Evolutionary conservation across 2,797 vertebrate genomes (phyloP).

Genomic region (Pangasius larnaudii): DNA sequence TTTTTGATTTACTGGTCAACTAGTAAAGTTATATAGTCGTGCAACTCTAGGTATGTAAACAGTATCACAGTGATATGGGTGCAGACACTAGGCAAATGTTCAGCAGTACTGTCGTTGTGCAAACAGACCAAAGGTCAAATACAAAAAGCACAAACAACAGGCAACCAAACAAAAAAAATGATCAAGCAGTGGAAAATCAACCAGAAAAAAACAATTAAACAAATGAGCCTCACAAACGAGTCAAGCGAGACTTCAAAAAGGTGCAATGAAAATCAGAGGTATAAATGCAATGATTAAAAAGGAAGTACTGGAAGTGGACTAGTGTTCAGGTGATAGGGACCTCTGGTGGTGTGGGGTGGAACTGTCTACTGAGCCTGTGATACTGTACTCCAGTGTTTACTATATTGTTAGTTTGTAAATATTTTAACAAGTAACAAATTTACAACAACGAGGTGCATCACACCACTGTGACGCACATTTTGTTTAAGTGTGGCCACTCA

Average conservation of each 20-base stretch:
- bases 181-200: neutral
- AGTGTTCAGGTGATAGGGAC: neutral
- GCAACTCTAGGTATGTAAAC: neutral
- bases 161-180: neutral
- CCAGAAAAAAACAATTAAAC: neutral
- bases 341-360: slow-evolving; percentile 1
- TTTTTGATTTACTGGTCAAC: neutral
- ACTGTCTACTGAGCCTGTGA: neutral
- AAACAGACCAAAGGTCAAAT: neutral
- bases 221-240: neutral
- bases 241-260: neutral
- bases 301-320: neutral
- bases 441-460: neutral
- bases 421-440: neutral
- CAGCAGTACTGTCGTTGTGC: neutral
- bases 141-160: neutral
- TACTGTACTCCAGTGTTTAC: neutral
- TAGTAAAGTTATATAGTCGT: neutral
- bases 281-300: neutral
- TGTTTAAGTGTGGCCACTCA: too few species aligned
- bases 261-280: neutral
- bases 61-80: neutral
- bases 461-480: too few species aligned
- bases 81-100: neutral
- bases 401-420: neutral